Base-by-base conservation (phyloP, 2,113 vertebrate genomes). In the Vulpes vulpes region DNA sequence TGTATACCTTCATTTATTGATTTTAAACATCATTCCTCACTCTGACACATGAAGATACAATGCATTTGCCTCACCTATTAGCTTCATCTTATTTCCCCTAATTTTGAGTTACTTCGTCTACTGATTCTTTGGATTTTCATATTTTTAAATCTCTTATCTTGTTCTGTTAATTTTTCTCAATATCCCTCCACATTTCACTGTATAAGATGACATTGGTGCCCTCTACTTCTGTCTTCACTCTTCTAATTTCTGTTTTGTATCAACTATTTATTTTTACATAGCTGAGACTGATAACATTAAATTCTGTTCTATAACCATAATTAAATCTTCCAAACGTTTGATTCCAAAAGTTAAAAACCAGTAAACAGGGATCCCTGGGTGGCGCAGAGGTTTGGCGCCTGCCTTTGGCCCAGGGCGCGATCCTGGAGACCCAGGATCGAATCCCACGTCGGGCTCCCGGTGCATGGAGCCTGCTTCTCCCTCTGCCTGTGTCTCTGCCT, bases 61-160 rank as follows among this genome's bases (percentile, higher is more conserved):
- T 59, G 38, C 23, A 15, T 30, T 62, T 78, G 19, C 3, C 23
- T 74, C 85, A 65, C 10, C 4, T 95, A 1, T 71, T 80, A 85
- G 79, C 9, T 59, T 97, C 23, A 53, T 15, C 14, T 30, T 19
- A 14, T 53, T 91, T 64, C 91, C 14, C 32, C 17, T 19, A 78
- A 1, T 89, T 90, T 86, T 65, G 51, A 86, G 69, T 64, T 89
- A 64, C 89, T 84, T 96, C 25, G 67, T 82, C 15, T 82, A 8
- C 2, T 43, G 8, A 43, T 84, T 25, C 9, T 92, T 92, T 84
- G 64, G 27, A 73, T 67, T 91, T 95, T 62, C 25, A 87, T 19
- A 69, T 59, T 64, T 92, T 93, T 74, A 25, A 64, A 23, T 73
- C n/a, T 69, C 27, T 94, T 92, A 3, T 90, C n/a, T 94, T 94